Percentiles rank a stretch among this genome's conserved stretches.
phyloP scores from a whole-genome alignment of 2,888 invertebrate genomes.

The Atethmia centrago region DNA sequence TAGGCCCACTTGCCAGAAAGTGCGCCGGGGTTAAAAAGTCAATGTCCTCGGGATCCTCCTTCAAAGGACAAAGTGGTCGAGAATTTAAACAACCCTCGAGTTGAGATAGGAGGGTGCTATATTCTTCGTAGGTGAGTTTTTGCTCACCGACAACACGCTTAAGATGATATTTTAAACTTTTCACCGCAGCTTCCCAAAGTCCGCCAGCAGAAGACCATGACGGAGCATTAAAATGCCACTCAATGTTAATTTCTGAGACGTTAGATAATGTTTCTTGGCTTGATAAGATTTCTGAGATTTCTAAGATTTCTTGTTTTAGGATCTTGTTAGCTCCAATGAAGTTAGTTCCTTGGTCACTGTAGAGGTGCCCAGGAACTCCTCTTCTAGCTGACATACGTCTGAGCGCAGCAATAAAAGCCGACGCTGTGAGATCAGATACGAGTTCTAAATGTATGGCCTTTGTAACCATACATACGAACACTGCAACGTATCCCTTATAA shows the following conservation, averaged over 20 bases:
- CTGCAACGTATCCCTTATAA: no score
- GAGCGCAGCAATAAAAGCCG: background rate
- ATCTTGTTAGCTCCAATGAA: background rate
- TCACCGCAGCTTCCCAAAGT: background rate
- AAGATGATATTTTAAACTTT: background rate
- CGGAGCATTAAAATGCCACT: background rate
- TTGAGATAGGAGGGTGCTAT: background rate
- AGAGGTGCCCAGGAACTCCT: background rate
- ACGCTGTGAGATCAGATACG: background rate
- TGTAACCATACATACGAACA: no score
- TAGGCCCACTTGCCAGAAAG: background rate
- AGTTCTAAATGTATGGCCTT: background rate
- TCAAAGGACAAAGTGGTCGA: background rate
- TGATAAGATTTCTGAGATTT: no score
- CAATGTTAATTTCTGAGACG: no score
- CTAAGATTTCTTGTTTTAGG: background rate
- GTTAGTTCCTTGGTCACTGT: background rate
- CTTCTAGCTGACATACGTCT: background rate
- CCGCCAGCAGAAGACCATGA: background rate
- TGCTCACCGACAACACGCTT: background rate
- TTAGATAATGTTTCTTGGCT: no score
- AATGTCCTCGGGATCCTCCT: background rate
- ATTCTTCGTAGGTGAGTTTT: background rate
- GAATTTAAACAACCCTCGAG: background rate
- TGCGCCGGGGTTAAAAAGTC: no score